Evolutionary conservation across 2,113 vertebrate species (phyloP), one percentile per base, ranked within the genome.

Genomic region (Gracilinanus agilis): DNA sequence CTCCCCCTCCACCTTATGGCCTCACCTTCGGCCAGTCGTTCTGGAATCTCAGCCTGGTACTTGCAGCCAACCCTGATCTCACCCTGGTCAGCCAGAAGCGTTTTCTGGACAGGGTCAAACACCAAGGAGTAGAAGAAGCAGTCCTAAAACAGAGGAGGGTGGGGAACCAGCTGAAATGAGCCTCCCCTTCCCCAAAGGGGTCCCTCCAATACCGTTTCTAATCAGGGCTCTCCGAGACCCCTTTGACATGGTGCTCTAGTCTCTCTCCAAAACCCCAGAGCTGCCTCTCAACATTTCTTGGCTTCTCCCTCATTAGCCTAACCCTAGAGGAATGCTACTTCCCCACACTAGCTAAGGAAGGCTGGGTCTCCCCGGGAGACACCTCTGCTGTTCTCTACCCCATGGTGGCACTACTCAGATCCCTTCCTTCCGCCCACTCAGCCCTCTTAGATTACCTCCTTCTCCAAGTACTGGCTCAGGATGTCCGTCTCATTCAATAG

Each of bases 61-160:
- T 99, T 99, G 93, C 99, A 99, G 92, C 99, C 99, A 9, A 99
- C 99, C 9, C 99, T 98, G 93, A 99, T 99, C 98, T 99, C 99
- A 0, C 99, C 99, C 97, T 99, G 99, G 97, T 99, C 99, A 0
- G 99, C 99, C 53, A 99, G 94, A 94, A 99, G 98, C 1, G 99
- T 99, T 98, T 99, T 99, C 97, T 99, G 99, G 44, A 99, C 99
- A 0, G 99, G 99, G 98, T 99, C 99, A 13, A 99, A 99, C 95
- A 99, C 99, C 98, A 99, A 89, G 0, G 99, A 99, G 97, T 99
- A 99, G 98, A 99, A 99, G 97, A 99, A 99, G 90, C 99, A 99
- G 96, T 99, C 99, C 99, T 99, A 96, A 90, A 44, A 49, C 25
- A 9, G 24, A 0, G 3, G 5, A 83, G 54, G 24, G 3, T 34